Base-by-base conservation (phyloP, 2,888 invertebrate species). In the Drosophila subsilvestris region DNA sequence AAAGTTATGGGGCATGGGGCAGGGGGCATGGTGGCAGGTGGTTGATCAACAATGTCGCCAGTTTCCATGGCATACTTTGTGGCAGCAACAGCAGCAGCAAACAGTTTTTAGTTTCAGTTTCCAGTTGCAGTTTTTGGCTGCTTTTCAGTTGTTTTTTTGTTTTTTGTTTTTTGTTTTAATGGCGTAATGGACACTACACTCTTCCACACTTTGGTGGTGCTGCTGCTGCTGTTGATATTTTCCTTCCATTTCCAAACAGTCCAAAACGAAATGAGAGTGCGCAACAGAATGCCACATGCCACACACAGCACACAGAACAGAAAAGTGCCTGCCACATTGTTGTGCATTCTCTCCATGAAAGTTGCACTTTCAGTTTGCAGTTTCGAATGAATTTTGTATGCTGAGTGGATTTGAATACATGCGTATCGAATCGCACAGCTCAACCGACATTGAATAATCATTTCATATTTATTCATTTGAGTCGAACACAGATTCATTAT, bases 1-100 rank as follows among this genome's bases (percentile, higher is more conserved):
- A 9, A 25, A 22, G 29, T 5, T 17, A 32, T 20, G 32, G 20
- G n/a, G n/a, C n/a, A 42, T 2, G 50, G 10, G 29, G 6, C 17
- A 32, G 17, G 37, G 27, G n/a, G 20, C n/a, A 42, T 48, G 54
- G 17, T 25, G 29, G 32, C 56, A 50, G n/a, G 72, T 67, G 59
- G 63, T 67, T 63, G 73, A 68, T 80, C 82, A 82, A 82, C 82
- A 82, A 82, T 86, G 82, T 82, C 77, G 73, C 81, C 75, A 86
- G 76, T 82, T 86, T 68, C 80, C 86, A 77, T 80, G 75, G 79
- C 86, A 86, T 75, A 82, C 82, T 80, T 86, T 82, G 86, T 83
- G 76, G 76, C 63, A 45, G 70, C 71, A 53, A 71, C 78, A 20
- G 20, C 78, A 82, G 72, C 72, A 58, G 54, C 65, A 61, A 70